Evolutionary conservation across 2,797 vertebrate species (phyloP).

Genomic region (Esox masquinongy): DNA sequence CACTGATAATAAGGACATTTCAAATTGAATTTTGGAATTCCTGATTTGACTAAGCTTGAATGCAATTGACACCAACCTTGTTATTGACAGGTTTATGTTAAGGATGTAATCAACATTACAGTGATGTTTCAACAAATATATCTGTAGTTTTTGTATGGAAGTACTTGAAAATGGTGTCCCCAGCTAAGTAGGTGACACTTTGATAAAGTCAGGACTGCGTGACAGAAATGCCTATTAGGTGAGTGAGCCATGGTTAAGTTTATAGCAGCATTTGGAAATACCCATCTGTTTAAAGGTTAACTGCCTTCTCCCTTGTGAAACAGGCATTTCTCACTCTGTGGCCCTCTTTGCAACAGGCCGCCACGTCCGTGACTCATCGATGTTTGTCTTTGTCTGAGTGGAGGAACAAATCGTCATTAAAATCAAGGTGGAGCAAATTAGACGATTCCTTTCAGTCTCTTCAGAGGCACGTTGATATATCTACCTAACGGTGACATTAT

Average conservation of each 20-base stretch:
- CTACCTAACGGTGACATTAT: background rate
- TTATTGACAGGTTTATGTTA: background rate
- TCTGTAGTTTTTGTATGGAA: background rate
- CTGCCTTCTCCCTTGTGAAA: constrained; percentile 80
- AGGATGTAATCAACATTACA: background rate
- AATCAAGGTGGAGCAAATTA: constrained; percentile 14
- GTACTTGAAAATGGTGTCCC: background rate
- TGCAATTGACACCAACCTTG: background rate
- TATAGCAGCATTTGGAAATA: constrained; percentile 81
- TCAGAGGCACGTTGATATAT: no score
- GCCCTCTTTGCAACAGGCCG: constrained; percentile 26
- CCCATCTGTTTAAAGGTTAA: constrained; percentile 91
- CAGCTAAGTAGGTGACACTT: background rate
- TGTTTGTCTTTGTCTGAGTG: constrained; percentile 17
- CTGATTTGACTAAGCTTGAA: background rate
- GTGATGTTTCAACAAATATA: background rate
- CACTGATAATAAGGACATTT: background rate
- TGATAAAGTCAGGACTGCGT: background rate
- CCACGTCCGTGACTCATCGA: constrained; percentile 36
- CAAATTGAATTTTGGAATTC: background rate
- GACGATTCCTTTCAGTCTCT: background rate
- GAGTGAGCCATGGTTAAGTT: constrained; percentile 78
- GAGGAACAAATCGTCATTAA: constrained; percentile 15
- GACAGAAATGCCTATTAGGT: constrained; percentile 38
- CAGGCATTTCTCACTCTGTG: constrained; percentile 64